These are phyloP conservation scores for Megaceryle maxima DNA, from an alignment of 2,113 vertebrate species.

Conservation along the genomic window DNA sequence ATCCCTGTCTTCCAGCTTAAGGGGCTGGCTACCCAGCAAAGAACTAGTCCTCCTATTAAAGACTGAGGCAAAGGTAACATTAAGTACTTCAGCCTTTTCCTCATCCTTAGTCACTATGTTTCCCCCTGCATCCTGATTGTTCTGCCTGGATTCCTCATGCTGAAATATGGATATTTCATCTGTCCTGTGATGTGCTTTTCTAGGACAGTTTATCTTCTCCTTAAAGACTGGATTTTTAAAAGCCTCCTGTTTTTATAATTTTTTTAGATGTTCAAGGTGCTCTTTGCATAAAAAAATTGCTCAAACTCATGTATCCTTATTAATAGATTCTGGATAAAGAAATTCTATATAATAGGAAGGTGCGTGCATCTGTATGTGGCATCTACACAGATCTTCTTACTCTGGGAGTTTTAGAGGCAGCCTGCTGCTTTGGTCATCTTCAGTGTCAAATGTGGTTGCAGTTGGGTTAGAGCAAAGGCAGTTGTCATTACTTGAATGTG, in stretches of 20 bases:
- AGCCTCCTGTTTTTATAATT: neutral
- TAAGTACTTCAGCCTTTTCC: too few relatives aligned
- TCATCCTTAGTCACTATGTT: too few relatives aligned
- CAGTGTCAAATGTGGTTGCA: neutral
- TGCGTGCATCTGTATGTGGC: neutral
- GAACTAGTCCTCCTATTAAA: too few relatives aligned
- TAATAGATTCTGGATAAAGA: neutral
- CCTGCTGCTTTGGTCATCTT: neutral
- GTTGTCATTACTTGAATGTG: neutral
- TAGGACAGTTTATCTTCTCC: neutral
- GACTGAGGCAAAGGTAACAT: too few relatives aligned
- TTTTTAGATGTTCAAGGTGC: neutral
- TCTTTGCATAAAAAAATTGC: neutral
- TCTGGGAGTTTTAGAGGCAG: neutral
- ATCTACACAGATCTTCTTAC: neutral
- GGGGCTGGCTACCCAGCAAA: too few relatives aligned
- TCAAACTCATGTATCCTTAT: neutral
- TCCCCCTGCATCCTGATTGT: neutral
- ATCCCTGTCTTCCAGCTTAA: too few relatives aligned
- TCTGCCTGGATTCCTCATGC: neutral
- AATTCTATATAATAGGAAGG: neutral
- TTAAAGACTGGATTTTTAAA: neutral
- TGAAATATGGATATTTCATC: neutral
- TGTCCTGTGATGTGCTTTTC: neutral
- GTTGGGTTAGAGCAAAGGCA: neutral